Base-by-base conservation (phyloP, 2,113 vertebrate species). In the Setophaga petechia region DNA sequence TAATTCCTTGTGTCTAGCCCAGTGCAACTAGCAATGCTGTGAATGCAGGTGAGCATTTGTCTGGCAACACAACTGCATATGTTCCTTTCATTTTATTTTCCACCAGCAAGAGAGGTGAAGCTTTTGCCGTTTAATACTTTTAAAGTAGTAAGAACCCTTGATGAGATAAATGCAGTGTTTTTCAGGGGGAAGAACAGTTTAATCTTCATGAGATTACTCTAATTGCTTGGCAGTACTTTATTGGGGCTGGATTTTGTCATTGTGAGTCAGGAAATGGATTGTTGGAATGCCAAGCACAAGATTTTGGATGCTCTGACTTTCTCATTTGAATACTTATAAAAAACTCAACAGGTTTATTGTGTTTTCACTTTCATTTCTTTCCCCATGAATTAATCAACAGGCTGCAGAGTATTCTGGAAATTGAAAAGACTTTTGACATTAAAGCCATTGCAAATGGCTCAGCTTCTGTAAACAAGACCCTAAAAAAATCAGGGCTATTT, bases 151-250 rank as follows among this genome's bases (percentile, higher is more conserved):
- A 83, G 39, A 71, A 90, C 73, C 10, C 33, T 77, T 89, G 76
- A 83, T 89, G 58, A 84, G 79, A 92, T 90, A 93, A 93, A 92
- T 49, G 21, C 47, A 80, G 63, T 55, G 69, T 63, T 94, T 82
- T 84, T 94, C 65, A 91, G 76, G 87, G 59, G 35, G 46, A 41
- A 61, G 44, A 92, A 39, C 39, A 46, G 49, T 62, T 95, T 81
- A 58, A 43, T 71, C 71, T 83, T 91, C 47, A 27, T 74, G 55
- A 93, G 74, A 76, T 88, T 51, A 88, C 49, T 85, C 55, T 90
- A 93, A 93, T 92, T 87, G 51, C 63, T 63, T 25, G 47, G 65
- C 47, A 90, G 43, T 61, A 72, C 33, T 92, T 91, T 59, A 88
- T 81, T 88, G 84, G 31, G 68, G 57, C 17, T 87, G 52, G 41